Evolutionary conservation across 2,888 invertebrate genomes (phyloP).

Genomic region (Apantesis nais): DNA sequence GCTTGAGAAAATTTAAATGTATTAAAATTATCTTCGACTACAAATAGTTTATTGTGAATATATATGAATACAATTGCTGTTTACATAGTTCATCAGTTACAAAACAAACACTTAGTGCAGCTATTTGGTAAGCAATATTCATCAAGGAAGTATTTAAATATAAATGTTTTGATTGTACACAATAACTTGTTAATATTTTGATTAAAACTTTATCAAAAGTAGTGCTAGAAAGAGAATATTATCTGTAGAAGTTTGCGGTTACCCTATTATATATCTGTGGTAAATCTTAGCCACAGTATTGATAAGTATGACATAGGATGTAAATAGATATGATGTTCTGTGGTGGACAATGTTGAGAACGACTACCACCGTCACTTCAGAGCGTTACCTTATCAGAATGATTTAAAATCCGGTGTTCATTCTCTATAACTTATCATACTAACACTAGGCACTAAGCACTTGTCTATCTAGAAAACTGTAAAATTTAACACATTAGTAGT

Average conservation of each 20-base stretch:
- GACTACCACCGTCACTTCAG: too few relatives aligned
- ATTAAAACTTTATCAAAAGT: too few relatives aligned
- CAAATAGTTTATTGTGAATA: too few relatives aligned
- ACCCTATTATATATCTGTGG: neutral
- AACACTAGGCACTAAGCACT: neutral
- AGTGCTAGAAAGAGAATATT: neutral
- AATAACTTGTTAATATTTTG: too few relatives aligned
- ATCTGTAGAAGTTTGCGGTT: neutral
- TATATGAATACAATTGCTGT: too few relatives aligned
- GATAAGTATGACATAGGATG: neutral
- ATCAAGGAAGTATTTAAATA: too few relatives aligned
- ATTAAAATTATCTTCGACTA: too few relatives aligned
- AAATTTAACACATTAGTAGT: slow-evolving; percentile 9
- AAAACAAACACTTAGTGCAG: too few relatives aligned
- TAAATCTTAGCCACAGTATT: neutral
- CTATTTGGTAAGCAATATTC: too few relatives aligned
- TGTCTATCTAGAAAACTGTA: neutral
- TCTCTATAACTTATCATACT: neutral
- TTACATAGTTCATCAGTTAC: too few relatives aligned
- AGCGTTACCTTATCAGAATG: neutral
- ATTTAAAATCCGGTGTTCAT: neutral
- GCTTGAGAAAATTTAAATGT: too few relatives aligned
- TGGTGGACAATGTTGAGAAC: neutral
- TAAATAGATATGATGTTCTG: neutral
- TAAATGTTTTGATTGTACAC: too few relatives aligned